Percentiles rank a stretch among this genome's conserved stretches.
Conservation (phyloP, 2,113 vertebrate genomes). For the Felis chaus region DNA sequence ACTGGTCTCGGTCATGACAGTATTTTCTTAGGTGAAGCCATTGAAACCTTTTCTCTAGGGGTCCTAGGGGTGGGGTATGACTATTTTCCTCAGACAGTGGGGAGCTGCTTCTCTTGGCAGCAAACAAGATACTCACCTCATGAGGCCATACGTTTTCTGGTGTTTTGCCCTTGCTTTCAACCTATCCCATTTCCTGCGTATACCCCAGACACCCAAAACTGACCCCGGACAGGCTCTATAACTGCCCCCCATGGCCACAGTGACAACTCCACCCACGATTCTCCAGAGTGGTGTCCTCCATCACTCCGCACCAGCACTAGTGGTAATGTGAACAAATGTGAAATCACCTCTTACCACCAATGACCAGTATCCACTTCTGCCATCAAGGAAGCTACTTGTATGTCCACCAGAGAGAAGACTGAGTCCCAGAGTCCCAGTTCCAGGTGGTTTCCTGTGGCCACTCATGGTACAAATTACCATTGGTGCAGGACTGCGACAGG, state of each 20-base stretch:
- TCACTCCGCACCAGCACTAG: not conserved
- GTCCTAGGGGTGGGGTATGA: not conserved
- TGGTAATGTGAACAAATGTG: not conserved
- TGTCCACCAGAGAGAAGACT: not conserved
- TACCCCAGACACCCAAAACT: not conserved
- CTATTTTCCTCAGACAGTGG: not conserved
- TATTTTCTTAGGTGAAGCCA: not conserved
- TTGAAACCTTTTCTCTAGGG: not conserved
- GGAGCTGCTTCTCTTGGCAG: not conserved
- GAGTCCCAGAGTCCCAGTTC: not conserved
- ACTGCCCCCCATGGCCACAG: not conserved
- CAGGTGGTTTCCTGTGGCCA: not conserved
- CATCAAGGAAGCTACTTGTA: not conserved
- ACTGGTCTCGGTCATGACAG: not conserved
- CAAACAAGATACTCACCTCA: not conserved
- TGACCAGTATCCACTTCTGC: not conserved
- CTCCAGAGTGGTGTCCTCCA: not conserved
- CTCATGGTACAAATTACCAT: not conserved
- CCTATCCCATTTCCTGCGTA: not conserved
- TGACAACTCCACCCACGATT: not conserved
- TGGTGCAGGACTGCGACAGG: not conserved
- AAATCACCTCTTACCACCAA: not conserved
- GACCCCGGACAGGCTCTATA: not conserved
- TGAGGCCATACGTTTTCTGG: not conserved
- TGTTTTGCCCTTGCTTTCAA: not conserved